phyloP scores from a whole-genome alignment of 2,113 vertebrate species.

The Phaethornis superciliosus region DNA sequence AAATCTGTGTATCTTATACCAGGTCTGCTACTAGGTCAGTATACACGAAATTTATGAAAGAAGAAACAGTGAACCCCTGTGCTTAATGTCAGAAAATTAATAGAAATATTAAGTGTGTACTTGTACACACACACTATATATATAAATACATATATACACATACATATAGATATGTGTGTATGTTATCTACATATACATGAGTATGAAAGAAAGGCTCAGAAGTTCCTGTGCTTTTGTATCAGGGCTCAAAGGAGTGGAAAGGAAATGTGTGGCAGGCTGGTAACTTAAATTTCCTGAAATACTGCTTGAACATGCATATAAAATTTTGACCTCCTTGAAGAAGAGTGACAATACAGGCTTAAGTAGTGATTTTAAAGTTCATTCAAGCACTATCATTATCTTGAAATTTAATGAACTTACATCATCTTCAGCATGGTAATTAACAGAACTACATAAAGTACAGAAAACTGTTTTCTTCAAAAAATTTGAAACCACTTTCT shows the following conservation, averaged over 20 bases:
- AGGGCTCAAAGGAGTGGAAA: neutral
- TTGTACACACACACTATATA: neutral
- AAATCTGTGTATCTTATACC: neutral
- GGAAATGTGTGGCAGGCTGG: neutral
- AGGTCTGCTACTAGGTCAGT: neutral
- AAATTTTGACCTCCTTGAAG: neutral
- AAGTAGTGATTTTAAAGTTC: neutral
- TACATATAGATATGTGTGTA: accelerated
- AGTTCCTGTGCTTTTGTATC: neutral
- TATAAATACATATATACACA: neutral
- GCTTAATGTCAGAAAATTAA: neutral
- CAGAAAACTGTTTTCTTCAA: neutral
- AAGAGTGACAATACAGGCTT: neutral
- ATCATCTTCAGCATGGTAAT: neutral
- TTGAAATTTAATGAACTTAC: neutral
- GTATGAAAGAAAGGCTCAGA: neutral
- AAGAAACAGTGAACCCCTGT: neutral
- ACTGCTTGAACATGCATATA: neutral
- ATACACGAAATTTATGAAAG: neutral
- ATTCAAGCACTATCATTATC: neutral
- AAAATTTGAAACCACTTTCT: neutral
- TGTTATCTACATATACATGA: neutral
- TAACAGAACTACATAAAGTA: neutral
- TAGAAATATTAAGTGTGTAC: neutral
- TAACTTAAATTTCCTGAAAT: neutral